A percentile compares a stretch with the other conserved stretches of the same genome.
Conservation (phyloP, 35 echinoderm and acorn worm genomes). For the Apostichopus californicus region DNA sequence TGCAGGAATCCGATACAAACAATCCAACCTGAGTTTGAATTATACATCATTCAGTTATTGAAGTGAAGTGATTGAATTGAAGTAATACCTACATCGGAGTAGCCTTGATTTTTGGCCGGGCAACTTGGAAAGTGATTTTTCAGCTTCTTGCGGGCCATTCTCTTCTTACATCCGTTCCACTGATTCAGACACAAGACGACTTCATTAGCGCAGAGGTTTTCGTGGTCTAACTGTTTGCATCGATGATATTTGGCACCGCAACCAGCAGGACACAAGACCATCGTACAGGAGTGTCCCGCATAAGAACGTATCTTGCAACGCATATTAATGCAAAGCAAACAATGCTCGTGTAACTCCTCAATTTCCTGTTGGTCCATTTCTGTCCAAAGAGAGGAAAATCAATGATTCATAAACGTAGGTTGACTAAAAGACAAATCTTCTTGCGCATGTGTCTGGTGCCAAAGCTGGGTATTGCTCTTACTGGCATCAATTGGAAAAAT, state of each 20-base stretch:
- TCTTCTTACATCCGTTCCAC: constrained; percentile 62
- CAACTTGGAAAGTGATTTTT: constrained; percentile 61
- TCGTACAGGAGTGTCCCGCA: not conserved
- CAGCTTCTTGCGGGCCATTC: constrained; percentile 25
- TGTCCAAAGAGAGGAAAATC: not conserved
- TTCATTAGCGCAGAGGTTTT: constrained; percentile 61
- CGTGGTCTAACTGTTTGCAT: constrained; percentile 70
- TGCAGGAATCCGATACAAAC: too few relatives aligned
- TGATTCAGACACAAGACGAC: constrained; percentile 54
- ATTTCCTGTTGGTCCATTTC: constrained; percentile 46
- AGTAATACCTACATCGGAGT: constrained; percentile 53
- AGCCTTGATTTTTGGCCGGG: constrained; percentile 65
- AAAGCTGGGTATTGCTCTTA: too few relatives aligned
- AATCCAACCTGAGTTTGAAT: too few relatives aligned
- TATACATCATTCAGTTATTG: too few relatives aligned
- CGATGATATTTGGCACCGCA: constrained; percentile 62
- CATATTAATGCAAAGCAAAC: not conserved
- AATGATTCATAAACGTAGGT: constrained; percentile 9
- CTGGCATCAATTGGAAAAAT: too few relatives aligned
- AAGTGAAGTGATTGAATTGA: too few relatives aligned
- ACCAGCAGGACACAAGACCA: constrained; percentile 3
- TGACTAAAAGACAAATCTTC: too few relatives aligned
- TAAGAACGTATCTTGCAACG: not conserved
- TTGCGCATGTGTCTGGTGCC: too few relatives aligned
- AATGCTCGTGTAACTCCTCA: constrained; percentile 4